Percentiles rank a stretch among this genome's conserved stretches.
Conservation (phyloP, 2,113 vertebrate species). For the Calyptomena viridis region DNA sequence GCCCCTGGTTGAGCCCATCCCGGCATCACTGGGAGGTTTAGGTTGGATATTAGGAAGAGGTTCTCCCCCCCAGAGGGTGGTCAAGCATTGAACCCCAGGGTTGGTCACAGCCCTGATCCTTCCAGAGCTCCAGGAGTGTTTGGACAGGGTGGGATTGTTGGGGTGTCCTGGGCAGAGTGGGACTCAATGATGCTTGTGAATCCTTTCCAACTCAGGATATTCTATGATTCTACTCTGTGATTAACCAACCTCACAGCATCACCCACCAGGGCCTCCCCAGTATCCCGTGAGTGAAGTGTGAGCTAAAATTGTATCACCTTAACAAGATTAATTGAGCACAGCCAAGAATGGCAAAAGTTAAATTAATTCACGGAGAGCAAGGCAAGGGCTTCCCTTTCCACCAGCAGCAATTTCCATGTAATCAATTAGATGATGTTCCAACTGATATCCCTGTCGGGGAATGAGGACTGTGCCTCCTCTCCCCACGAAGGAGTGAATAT, state of each 20-base stretch:
- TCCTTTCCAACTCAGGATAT: neutral
- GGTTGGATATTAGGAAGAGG: neutral
- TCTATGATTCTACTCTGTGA: neutral
- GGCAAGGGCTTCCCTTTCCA: conserved; percentile 42
- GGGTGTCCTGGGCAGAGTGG: neutral
- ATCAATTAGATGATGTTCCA: conserved; percentile 27
- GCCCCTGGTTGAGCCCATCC: neutral
- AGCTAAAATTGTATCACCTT: neutral
- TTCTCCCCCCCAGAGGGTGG: neutral
- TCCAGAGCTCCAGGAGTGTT: neutral
- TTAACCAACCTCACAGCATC: neutral
- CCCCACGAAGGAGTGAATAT: neutral
- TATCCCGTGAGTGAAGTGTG: neutral
- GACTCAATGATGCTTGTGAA: too few species aligned
- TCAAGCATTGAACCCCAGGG: neutral
- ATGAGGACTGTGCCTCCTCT: accelerated
- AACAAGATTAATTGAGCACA: conserved; percentile 18
- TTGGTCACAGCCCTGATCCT: neutral
- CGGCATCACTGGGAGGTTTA: too few species aligned
- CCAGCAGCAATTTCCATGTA: conserved; percentile 26
- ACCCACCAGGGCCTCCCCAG: neutral
- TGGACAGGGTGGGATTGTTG: neutral
- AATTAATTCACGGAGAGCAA: neutral
- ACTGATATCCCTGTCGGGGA: neutral
- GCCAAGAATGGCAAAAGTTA: neutral